Base-by-base conservation (phyloP, 2,888 invertebrate genomes). In the Himalopsyche japonica region DNA sequence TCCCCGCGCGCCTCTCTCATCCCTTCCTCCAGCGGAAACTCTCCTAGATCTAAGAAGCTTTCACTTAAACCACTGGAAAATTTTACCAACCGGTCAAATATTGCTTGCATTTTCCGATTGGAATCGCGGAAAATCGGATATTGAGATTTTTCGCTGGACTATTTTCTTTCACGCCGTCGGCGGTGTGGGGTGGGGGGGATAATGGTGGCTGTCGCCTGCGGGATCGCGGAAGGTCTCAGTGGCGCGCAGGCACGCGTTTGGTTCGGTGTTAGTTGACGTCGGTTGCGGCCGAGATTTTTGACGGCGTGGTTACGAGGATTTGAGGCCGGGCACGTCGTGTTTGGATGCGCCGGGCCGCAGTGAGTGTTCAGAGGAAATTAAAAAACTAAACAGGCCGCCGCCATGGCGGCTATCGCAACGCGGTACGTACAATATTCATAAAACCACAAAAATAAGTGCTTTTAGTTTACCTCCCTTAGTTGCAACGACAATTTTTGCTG, bases 151-250 rank as follows among this genome's bases (percentile, higher is more conserved):
- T 80, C 37, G 47, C 30, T 24, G 81, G 81, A 81, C 81, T 81
- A 81, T 77, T 82, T 82, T 49, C 78, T 49, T 48, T 48, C n/a
- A 18, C 76, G 76, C 10, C 76, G 32, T 79, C 64, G 8, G 79
- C 27, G 37, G 10, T 7, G 76, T 87, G 92, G 91, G 88, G 89
- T 88, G 87, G 89, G 88, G 87, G 90, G 89, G 86, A 37, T 89
- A 89, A 88, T 91, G 37, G 48, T 24, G 76, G 48, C 48, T 47
- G 64, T 89, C 88, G 89, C 89, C 87, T 89, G 82, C 47, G 64
- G 76, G 89, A 90, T 90, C 89, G 89, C 89, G 91, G 91, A 90
- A 90, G 90, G 90, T 91, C 91, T 91, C 91, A 91, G 91, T 91
- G 92, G 90, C 92, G 91, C 90, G 92, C 91, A 78, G 88, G 88